Evolutionary conservation across 2,888 invertebrate species (phyloP).

Genomic region (Agrenia bidenticulata): DNA sequence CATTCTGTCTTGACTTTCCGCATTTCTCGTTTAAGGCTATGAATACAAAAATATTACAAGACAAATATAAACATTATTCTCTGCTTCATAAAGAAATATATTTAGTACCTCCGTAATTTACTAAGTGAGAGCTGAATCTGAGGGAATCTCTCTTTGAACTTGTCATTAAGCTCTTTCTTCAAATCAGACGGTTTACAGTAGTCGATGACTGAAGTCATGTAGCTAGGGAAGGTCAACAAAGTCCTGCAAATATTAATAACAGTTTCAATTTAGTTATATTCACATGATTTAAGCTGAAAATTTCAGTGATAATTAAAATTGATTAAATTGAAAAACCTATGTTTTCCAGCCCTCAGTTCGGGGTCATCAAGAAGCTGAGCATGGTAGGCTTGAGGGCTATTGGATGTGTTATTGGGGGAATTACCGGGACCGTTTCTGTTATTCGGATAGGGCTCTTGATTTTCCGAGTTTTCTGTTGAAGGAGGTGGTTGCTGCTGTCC

Average conservation of each 20-base stretch:
- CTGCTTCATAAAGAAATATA: not conserved
- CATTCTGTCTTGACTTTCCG: conserved; percentile 82
- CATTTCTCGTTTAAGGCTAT: conserved; percentile 93
- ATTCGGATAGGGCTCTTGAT: conserved; percentile 16
- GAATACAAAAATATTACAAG: no score
- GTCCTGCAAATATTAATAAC: conserved; percentile 74
- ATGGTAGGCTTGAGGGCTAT: conserved; percentile 63
- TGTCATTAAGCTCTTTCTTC: conserved; percentile 95
- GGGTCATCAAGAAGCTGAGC: conserved; percentile 92
- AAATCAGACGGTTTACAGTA: conserved; percentile 93
- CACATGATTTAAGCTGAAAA: no score
- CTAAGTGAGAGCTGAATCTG: conserved; percentile 90
- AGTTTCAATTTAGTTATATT: not conserved
- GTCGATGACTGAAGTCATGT: conserved; percentile 78
- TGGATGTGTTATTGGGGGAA: not conserved
- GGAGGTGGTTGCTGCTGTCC: conserved; percentile 13
- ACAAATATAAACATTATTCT: not conserved
- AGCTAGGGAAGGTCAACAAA: conserved; percentile 69
- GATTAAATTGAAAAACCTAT: no score
- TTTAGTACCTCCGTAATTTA: conserved; percentile 82
- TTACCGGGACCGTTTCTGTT: conserved; percentile 17
- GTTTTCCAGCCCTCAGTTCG: conserved; percentile 23
- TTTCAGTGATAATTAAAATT: not conserved
- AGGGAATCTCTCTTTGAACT: conserved; percentile 92
- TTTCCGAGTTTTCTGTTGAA: conserved; percentile 10